These are phyloP conservation scores for Haplotaxodon microlepis DNA, from an alignment of 2,113 vertebrate genomes.

Conservation along the genomic window DNA sequence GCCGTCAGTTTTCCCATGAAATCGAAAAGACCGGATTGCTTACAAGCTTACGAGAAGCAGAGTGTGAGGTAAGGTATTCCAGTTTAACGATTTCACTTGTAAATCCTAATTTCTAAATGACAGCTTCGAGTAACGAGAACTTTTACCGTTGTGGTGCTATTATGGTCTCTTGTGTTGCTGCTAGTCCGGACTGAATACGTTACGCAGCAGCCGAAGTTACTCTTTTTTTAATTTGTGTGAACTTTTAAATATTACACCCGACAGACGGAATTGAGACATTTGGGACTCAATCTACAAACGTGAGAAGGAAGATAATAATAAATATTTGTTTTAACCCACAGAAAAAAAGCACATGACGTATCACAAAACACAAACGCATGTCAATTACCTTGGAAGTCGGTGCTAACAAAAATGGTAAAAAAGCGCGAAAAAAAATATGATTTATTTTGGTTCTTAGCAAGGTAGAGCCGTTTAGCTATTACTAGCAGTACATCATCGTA, in stretches of 20 bases:
- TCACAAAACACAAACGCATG: neutral
- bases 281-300: neutral
- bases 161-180: neutral
- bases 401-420: neutral
- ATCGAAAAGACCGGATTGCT: neutral
- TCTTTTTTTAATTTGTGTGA: neutral
- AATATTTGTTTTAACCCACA: neutral
- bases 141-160: neutral
- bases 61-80: neutral
- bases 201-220: neutral
- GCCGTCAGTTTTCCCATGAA: neutral
- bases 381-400: neutral
- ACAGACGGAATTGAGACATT: neutral
- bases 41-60: neutral
- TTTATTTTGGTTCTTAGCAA: neutral
- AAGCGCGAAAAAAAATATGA: neutral
- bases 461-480: neutral
- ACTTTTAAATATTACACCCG: neutral
- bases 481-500: neutral
- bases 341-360: neutral
- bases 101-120: neutral
- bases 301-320: neutral
- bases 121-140: neutral
- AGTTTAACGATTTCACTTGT: neutral
- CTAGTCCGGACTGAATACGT: neutral